These are phyloP conservation scores for Palythoa heliodiscus DNA, from an alignment of 92 coral and sea anemone species.

Conservation along the genomic window DNA sequence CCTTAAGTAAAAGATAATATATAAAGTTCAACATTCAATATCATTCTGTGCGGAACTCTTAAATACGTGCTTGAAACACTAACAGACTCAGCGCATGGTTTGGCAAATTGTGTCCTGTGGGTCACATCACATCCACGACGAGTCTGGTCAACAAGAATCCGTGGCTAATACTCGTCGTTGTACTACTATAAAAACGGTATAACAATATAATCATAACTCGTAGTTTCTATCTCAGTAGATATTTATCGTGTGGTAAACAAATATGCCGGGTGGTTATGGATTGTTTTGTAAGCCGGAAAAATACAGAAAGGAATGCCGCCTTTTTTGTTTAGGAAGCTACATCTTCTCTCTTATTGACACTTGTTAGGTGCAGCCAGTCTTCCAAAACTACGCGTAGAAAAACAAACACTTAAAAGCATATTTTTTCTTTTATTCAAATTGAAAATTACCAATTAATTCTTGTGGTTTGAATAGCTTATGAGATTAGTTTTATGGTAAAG, in stretches of 20 bases:
- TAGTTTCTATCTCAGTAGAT: not conserved
- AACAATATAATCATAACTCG: not conserved
- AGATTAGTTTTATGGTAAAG: too few species aligned
- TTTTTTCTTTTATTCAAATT: too few species aligned
- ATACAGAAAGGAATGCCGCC: not conserved
- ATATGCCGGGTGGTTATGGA: not conserved
- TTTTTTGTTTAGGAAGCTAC: not conserved
- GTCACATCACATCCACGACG: not conserved
- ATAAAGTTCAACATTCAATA: not conserved
- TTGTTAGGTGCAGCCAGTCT: too few species aligned
- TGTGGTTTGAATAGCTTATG: too few species aligned
- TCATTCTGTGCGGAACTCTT: not conserved
- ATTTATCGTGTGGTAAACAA: not conserved
- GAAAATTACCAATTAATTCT: too few species aligned
- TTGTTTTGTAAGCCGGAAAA: not conserved
- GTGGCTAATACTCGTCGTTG: not conserved
- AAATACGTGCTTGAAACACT: not conserved
- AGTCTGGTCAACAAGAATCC: not conserved
- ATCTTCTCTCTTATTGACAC: too few species aligned
- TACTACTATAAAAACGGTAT: not conserved
- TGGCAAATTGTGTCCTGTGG: not conserved
- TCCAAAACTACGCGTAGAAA: too few species aligned
- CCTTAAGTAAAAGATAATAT: too few species aligned
- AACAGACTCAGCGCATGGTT: not conserved
- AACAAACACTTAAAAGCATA: too few species aligned